Percentiles rank a stretch among this genome's conserved stretches.
phyloP scores from a whole-genome alignment of 2,888 invertebrate genomes.

The Drosophila ezoana region DNA sequence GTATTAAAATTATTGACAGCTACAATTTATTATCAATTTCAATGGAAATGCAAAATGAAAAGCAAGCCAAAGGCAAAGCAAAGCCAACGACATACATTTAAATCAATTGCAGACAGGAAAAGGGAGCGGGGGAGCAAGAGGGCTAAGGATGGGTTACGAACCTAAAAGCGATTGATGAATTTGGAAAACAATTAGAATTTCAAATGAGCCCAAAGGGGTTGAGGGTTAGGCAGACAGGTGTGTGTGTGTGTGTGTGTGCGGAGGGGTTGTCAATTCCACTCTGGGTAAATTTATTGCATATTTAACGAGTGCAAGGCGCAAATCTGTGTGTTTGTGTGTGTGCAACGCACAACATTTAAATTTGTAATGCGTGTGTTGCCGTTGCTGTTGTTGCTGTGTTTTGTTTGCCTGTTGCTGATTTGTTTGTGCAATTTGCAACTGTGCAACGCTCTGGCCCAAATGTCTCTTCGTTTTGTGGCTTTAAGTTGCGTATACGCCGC shows the following conservation, averaged over 20 bases:
- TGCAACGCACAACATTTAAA: constrained; percentile 43
- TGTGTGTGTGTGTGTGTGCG: constrained; percentile 4
- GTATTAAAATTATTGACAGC: constrained; percentile 82
- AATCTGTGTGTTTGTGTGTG: constrained; percentile 3
- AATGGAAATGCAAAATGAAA: constrained; percentile 32
- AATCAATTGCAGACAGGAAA: constrained; percentile 56
- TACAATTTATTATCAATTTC: constrained; percentile 81
- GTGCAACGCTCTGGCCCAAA: constrained; percentile 31
- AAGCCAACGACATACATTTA: constrained; percentile 54
- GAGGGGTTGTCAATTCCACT: constrained; percentile 47
- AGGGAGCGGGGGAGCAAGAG: not conserved
- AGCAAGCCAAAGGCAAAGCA: constrained; percentile 34
- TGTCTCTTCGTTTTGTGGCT: constrained; percentile 40
- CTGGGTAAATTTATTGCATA: constrained; percentile 73
- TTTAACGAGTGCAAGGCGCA: constrained; percentile 65
- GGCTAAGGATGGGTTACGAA: not conserved
- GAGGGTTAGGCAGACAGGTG: constrained; percentile 33
- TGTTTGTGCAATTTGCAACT: constrained; percentile 31
- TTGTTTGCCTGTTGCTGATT: constrained; percentile 60
- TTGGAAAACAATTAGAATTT: constrained; percentile 78
- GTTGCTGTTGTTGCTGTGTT: constrained; percentile 18
- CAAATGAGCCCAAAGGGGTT: constrained; percentile 51
- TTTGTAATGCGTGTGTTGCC: constrained; percentile 35
- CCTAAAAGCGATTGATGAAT: constrained; percentile 68
- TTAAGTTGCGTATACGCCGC: constrained; percentile 66